Conservation (phyloP, 37 sponge, comb jelly and placozoan genomes). For the Geodia barretti region DNA sequence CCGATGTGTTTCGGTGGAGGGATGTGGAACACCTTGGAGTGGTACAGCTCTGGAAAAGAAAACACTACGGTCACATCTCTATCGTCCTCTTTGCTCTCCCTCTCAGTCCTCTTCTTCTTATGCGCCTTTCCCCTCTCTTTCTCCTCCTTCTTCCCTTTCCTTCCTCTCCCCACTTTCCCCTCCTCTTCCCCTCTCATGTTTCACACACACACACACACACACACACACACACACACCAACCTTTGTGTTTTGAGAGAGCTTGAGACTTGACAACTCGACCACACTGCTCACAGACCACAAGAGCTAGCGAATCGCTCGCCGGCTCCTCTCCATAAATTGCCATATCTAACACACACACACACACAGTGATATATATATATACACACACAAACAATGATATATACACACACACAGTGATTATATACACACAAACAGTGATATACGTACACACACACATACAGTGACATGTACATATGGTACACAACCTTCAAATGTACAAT, state of each 20-base stretch:
- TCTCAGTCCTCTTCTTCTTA: neutral
- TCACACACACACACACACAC: neutral
- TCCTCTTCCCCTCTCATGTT: neutral
- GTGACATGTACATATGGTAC: too few species aligned
- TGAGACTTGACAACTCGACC: conserved; percentile 34
- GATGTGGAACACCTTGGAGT: conserved; percentile 16
- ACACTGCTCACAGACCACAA: conserved; percentile 71
- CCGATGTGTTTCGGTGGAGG: neutral
- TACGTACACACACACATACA: too few species aligned
- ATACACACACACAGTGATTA: neutral
- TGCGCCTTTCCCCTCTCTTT: neutral
- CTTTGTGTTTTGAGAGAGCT: conserved; percentile 45
- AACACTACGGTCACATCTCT: neutral
- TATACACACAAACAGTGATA: too few species aligned
- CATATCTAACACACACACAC: conserved; percentile 66
- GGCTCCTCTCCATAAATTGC: conserved; percentile 64
- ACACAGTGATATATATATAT: neutral
- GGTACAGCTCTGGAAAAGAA: conserved; percentile 37
- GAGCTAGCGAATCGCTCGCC: conserved; percentile 40
- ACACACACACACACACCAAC: conserved; percentile 27
- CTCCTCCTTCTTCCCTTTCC: neutral
- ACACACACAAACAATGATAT: neutral
- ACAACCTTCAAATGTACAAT: too few species aligned
- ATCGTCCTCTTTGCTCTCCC: neutral
- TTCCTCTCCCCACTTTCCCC: neutral